A percentile compares a stretch with the other conserved stretches of the same genome.
Evolutionary conservation across 2,888 invertebrate species (phyloP).

Genomic region (Lithophane semibrunnea): DNA sequence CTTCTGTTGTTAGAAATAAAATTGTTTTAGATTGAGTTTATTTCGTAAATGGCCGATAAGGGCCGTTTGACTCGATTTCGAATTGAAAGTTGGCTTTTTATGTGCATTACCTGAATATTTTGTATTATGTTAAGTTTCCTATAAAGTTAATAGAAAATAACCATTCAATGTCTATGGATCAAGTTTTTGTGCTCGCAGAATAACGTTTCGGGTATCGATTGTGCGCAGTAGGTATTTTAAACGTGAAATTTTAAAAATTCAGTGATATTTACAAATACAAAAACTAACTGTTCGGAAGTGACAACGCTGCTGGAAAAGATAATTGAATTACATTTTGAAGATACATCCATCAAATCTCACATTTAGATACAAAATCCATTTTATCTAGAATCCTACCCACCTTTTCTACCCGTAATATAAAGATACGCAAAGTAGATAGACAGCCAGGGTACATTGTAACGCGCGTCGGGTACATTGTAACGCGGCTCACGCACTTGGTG

Average conservation of each 20-base stretch:
- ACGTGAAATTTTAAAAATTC: not conserved
- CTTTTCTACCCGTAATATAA: not conserved
- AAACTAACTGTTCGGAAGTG: not conserved
- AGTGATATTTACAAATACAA: not conserved
- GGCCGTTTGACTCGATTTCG: constrained; percentile 30
- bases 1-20: constrained; percentile 52
- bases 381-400: not conserved
- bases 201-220: not conserved
- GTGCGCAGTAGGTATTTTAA: not conserved
- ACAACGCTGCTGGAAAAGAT: not conserved
- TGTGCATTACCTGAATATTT: constrained; percentile 32
- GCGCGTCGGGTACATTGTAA: not conserved
- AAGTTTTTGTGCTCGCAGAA: not conserved
- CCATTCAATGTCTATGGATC: not conserved
- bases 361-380: not conserved
- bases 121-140: constrained; percentile 14
- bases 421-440: constrained; percentile 18
- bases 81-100: constrained; percentile 44
- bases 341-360: not conserved
- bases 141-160: constrained; percentile 12
- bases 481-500: constrained; percentile 8
- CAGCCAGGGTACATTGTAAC: not conserved
- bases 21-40: constrained; percentile 49
- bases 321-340: not conserved
- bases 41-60: constrained; percentile 45